These are phyloP conservation scores for Mus minutoides DNA, from an alignment of 2,797 vertebrate genomes.

Conservation along the genomic window DNA sequence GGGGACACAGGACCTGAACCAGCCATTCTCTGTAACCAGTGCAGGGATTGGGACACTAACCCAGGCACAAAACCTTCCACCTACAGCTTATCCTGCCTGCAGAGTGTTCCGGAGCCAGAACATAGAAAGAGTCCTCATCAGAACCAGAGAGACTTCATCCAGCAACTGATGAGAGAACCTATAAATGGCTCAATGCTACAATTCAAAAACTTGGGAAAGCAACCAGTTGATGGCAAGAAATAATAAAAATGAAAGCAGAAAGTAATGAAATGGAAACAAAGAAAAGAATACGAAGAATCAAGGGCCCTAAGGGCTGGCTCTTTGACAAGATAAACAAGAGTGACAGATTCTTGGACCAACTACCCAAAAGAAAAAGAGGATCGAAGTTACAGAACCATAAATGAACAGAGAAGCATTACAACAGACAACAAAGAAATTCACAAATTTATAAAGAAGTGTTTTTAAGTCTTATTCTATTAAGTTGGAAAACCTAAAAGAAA, in stretches of 20 bases:
- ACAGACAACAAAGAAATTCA: not conserved
- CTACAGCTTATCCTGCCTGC: not conserved
- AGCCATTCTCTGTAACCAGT: not conserved
- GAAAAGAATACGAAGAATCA: not conserved
- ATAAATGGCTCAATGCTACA: not conserved
- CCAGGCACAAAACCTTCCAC: not conserved
- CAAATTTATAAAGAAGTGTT: not conserved
- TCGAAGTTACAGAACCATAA: not conserved
- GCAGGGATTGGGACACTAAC: not conserved
- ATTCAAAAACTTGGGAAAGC: not conserved
- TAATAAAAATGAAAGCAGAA: not conserved
- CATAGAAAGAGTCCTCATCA: not conserved
- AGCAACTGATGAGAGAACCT: not conserved
- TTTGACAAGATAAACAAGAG: not conserved
- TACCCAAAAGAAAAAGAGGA: not conserved
- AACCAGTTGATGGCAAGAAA: not conserved
- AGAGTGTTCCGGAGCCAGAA: not conserved
- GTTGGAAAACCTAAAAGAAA: not conserved
- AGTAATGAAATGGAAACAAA: not conserved
- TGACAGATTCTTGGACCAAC: not conserved
- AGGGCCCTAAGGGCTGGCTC: not conserved
- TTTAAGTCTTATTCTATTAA: not conserved
- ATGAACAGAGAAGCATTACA: not conserved
- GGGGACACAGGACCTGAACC: not conserved
- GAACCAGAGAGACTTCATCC: not conserved